Percentiles rank a stretch among this genome's conserved stretches.
Evolutionary conservation across 2,113 vertebrate genomes (phyloP).

Genomic region (Dasyornis broadbenti): DNA sequence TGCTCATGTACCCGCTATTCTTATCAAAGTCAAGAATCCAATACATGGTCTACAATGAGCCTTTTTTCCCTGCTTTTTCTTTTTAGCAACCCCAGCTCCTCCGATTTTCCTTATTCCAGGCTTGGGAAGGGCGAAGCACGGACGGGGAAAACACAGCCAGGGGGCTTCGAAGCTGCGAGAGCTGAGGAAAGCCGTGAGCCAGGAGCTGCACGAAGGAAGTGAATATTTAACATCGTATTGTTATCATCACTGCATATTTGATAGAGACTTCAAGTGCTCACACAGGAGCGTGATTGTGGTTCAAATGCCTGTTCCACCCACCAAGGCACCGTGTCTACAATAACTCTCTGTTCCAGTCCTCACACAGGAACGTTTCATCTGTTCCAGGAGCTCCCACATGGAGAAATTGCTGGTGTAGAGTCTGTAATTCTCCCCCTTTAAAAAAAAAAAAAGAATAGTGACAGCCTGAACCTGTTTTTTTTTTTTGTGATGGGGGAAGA

Average conservation of each 20-base stretch:
- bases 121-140: neutral
- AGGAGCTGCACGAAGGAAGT: neutral
- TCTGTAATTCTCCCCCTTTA: neutral
- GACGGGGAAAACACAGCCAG: neutral
- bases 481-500: neutral
- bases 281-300: conserved; percentile 51
- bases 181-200: neutral
- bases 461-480: neutral
- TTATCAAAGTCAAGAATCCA: neutral
- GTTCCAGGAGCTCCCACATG: conserved; percentile 44
- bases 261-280: conserved; percentile 2
- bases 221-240: conserved; percentile 34
- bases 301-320: conserved; percentile 48
- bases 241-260: conserved; percentile 30
- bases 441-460: neutral
- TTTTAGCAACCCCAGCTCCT: neutral
- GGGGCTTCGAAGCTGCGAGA: neutral
- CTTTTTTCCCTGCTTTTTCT: accelerated
- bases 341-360: neutral
- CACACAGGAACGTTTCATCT: conserved; percentile 30
- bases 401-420: conserved; percentile 27
- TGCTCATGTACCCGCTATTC: neutral
- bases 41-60: neutral
- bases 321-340: neutral
- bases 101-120: neutral